phyloP scores from a whole-genome alignment of 2,113 vertebrate species.

The Aramus guarauna region DNA sequence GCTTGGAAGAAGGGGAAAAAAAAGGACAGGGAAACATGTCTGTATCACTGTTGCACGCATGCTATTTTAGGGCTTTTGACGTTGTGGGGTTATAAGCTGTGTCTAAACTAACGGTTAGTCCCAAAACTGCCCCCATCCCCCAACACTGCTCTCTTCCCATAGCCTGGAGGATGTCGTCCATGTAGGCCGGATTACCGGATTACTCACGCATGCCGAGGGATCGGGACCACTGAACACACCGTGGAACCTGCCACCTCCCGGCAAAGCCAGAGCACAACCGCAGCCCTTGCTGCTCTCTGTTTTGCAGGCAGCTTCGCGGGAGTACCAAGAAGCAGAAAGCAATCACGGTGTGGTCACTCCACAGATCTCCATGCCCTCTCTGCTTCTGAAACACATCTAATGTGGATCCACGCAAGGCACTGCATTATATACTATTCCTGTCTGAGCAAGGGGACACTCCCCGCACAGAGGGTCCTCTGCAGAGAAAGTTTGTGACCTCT shows the following conservation, averaged over 20 bases:
- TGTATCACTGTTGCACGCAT: background rate
- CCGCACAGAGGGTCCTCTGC: background rate
- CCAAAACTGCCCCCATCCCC: background rate
- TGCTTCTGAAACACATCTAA: background rate
- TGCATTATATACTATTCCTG: background rate
- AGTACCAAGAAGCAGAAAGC: background rate
- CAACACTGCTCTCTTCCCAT: rapidly evolving
- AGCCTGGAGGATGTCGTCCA: background rate
- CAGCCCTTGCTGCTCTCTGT: background rate
- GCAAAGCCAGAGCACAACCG: background rate
- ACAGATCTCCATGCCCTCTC: rapidly evolving
- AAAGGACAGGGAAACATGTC: background rate
- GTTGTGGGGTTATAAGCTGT: background rate
- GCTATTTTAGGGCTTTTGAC: background rate
- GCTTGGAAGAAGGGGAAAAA: background rate
- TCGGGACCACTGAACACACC: background rate
- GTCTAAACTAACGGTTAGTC: background rate
- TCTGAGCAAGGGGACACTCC: background rate
- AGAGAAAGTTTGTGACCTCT: background rate
- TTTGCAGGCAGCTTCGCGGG: background rate
- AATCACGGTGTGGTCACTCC: background rate
- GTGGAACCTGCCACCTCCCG: background rate
- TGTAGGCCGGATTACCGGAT: background rate
- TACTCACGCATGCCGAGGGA: rapidly evolving
- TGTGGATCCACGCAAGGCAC: background rate